phyloP scores from a whole-genome alignment of 2,888 invertebrate genomes.

The Itoplectis maculator region DNA sequence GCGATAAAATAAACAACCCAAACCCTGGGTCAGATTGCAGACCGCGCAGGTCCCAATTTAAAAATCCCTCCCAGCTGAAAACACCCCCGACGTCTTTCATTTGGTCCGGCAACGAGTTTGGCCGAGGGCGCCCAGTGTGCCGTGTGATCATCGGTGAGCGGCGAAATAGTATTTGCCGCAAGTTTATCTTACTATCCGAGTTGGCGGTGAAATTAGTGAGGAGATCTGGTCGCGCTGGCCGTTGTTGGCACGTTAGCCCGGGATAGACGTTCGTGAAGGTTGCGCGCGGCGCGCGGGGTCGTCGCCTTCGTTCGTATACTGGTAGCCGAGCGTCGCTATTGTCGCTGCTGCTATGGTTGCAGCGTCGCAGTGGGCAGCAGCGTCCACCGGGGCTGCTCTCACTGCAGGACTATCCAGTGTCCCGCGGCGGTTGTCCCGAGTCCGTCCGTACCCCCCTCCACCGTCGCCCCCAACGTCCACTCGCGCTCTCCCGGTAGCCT shows the following conservation, averaged over 20 bases:
- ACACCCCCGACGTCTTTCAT: background rate
- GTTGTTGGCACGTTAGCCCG: background rate
- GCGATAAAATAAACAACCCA: no score
- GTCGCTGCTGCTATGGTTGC: background rate
- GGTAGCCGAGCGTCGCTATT: background rate
- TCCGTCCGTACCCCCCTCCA: background rate
- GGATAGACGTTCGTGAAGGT: constrained; percentile 11
- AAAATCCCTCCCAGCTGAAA: no score
- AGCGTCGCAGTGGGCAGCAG: background rate
- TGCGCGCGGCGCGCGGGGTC: background rate
- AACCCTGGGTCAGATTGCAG: no score
- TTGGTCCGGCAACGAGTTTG: background rate
- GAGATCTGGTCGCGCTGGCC: constrained; percentile 29
- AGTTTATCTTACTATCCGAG: constrained; percentile 52
- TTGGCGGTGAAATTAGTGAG: constrained; percentile 56
- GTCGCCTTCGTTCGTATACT: no score
- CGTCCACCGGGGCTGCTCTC: background rate
- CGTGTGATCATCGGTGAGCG: constrained; percentile 56
- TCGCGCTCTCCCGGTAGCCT: constrained; percentile 32
- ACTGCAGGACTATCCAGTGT: constrained; percentile 49
- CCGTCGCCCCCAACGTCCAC: constrained; percentile 36
- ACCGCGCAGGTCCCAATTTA: no score
- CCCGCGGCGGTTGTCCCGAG: constrained; percentile 48
- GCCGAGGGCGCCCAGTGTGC: background rate
- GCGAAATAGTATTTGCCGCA: constrained; percentile 56